Conservation (phyloP, 1,140 invertebrate genomes). For the Drosophila guanche region DNA sequence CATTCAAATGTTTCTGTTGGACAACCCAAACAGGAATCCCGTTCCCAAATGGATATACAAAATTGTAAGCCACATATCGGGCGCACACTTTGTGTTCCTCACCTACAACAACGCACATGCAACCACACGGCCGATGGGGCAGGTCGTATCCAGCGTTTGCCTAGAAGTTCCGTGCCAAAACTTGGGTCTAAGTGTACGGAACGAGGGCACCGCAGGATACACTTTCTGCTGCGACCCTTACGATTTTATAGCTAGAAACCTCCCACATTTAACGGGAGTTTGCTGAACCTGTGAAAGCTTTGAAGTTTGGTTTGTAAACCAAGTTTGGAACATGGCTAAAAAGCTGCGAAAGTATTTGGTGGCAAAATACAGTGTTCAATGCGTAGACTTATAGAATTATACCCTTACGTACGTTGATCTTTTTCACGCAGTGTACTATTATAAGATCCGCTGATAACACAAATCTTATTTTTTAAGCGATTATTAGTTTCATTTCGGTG, state of each 20-base stretch:
- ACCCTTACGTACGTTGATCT: too few species aligned
- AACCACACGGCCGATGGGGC: not conserved
- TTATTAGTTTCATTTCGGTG: constrained; percentile 13
- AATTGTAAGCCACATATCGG: constrained; percentile 21
- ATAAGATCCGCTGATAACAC: too few species aligned
- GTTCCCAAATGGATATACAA: constrained; percentile 47
- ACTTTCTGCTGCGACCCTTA: constrained; percentile 36
- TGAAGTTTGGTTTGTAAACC: not conserved
- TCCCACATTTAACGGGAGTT: constrained; percentile 13
- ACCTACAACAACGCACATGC: constrained; percentile 33
- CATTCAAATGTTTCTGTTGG: constrained; percentile 13
- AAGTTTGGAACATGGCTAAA: too few species aligned
- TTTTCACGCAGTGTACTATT: too few species aligned
- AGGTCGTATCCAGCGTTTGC: not conserved
- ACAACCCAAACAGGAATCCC: constrained; percentile 6
- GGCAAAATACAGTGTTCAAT: too few species aligned
- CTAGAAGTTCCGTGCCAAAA: constrained; percentile 2
- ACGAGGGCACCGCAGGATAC: constrained; percentile 4
- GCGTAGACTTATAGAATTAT: not conserved
- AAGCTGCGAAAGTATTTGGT: too few species aligned
- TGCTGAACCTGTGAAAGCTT: constrained; percentile 6
- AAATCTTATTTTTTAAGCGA: not conserved
- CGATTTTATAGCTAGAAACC: constrained; percentile 13
- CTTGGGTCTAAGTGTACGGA: not conserved
- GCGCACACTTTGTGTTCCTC: constrained; percentile 13